Percentiles rank a stretch among this genome's conserved stretches.
Evolutionary conservation across 1,140 invertebrate genomes (phyloP).

Genomic region (Paraescarpia echinospica): DNA sequence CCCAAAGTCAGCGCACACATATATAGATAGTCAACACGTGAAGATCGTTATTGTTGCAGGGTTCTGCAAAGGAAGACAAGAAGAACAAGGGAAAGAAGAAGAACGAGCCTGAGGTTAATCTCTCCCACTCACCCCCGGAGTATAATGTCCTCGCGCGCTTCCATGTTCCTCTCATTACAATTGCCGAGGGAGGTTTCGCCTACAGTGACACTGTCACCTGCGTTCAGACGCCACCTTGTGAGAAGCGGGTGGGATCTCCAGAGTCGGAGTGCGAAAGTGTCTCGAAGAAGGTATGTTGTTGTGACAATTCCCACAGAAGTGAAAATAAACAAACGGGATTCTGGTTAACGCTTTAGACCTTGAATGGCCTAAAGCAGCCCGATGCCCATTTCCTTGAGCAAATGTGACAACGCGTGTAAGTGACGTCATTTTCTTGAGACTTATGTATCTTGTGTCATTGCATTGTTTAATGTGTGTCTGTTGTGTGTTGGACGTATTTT

Average conservation of each 20-base stretch:
- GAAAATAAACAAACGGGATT: no score
- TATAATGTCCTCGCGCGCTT: slow-evolving; percentile 47
- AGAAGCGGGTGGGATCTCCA: background rate
- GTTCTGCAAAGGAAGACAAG: slow-evolving; percentile 15
- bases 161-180: slow-evolving; percentile 46
- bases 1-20: no score
- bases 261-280: background rate
- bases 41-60: background rate
- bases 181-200: slow-evolving; percentile 46
- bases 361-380: no score
- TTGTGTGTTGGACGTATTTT: no score
- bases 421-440: no score
- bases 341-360: no score
- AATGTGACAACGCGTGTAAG: no score
- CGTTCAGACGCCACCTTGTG: background rate
- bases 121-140: slow-evolving; percentile 44
- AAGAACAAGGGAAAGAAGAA: slow-evolving; percentile 48
- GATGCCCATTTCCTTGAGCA: no score
- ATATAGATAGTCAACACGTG: no score
- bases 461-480: no score
- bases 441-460: no score
- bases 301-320: no score
- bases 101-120: slow-evolving; percentile 42
- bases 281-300: background rate
- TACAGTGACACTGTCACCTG: background rate